These are phyloP conservation scores for Oscheius sp. DNA, from an alignment of 2,888 invertebrate species.

Conservation along the genomic window DNA sequence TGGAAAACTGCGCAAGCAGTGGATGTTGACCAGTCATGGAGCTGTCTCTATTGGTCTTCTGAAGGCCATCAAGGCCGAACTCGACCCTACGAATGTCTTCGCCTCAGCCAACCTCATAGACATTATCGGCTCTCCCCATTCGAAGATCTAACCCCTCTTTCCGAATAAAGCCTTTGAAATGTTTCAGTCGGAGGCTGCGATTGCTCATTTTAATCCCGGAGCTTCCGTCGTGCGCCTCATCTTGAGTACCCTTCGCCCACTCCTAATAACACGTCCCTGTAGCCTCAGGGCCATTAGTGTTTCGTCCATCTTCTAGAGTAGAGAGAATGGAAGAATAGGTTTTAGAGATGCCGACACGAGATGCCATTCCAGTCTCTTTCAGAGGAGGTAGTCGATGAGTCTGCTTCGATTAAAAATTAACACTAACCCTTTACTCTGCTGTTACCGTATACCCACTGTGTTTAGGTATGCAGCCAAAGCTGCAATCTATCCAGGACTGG, in stretches of 20 bases:
- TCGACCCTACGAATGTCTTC: constrained; percentile 95
- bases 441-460: not conserved
- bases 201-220: constrained; percentile 30
- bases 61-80: constrained; percentile 82
- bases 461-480: constrained; percentile 31
- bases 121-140: constrained; percentile 54
- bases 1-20: constrained; percentile 84
- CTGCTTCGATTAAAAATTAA: not conserved
- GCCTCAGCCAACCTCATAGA: constrained; percentile 85
- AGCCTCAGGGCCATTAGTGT: constrained; percentile 24
- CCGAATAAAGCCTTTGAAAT: constrained; percentile 21
- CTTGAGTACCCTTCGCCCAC: constrained; percentile 29
- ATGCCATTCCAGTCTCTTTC: constrained; percentile 2
- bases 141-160: constrained; percentile 41
- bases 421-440: not conserved
- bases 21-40: constrained; percentile 88
- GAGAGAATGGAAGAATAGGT: constrained; percentile 5
- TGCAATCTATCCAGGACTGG: constrained; percentile 67
- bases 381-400: not conserved
- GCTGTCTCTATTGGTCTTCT: constrained; percentile 84
- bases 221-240: not conserved
- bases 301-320: constrained; percentile 9
- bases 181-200: constrained; percentile 12
- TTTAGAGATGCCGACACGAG: constrained; percentile 28
- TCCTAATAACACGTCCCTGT: constrained; percentile 16